Percentiles rank a stretch among this genome's conserved stretches.
phyloP scores from a whole-genome alignment of 2,888 invertebrate genomes.

The Apodemia duryi region DNA sequence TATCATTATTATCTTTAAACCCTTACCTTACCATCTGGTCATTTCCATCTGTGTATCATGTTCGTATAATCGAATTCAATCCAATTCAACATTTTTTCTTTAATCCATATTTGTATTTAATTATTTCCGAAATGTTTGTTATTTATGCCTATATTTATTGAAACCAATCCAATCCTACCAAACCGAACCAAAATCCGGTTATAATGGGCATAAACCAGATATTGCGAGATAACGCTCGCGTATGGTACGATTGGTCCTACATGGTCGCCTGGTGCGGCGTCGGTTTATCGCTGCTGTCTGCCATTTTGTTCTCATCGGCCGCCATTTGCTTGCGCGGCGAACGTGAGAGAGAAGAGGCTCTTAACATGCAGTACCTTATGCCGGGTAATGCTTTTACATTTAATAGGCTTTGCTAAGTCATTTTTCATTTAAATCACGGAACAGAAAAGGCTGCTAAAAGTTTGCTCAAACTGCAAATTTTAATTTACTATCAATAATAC shows the following conservation, averaged over 20 bases:
- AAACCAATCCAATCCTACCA: slow-evolving; percentile 16
- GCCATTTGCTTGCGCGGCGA: slow-evolving; percentile 96
- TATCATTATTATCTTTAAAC: background rate
- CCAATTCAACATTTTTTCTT: background rate
- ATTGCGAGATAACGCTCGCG: slow-evolving; percentile 90
- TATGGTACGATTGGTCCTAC: slow-evolving; percentile 97
- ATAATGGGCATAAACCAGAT: slow-evolving; percentile 81
- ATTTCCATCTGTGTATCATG: background rate
- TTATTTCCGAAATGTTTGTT: background rate
- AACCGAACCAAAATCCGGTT: slow-evolving; percentile 16
- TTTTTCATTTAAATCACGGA: slow-evolving; percentile 1
- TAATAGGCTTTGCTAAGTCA: slow-evolving; percentile 11
- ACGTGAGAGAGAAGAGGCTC: slow-evolving; percentile 95
- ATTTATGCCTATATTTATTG: background rate
- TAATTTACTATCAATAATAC: background rate
- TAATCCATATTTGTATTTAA: background rate
- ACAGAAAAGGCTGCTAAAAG: slow-evolving; percentile 14
- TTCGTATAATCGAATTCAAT: background rate
- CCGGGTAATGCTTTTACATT: slow-evolving; percentile 83
- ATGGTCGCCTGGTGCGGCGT: slow-evolving; percentile 98
- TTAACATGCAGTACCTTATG: slow-evolving; percentile 98
- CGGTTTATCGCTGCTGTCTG: slow-evolving; percentile 92
- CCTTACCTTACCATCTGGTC: background rate
- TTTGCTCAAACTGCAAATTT: background rate
- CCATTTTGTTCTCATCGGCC: slow-evolving; percentile 95